phyloP scores from a whole-genome alignment of 2,797 vertebrate genomes.

The Poeciliopsis gracilis region DNA sequence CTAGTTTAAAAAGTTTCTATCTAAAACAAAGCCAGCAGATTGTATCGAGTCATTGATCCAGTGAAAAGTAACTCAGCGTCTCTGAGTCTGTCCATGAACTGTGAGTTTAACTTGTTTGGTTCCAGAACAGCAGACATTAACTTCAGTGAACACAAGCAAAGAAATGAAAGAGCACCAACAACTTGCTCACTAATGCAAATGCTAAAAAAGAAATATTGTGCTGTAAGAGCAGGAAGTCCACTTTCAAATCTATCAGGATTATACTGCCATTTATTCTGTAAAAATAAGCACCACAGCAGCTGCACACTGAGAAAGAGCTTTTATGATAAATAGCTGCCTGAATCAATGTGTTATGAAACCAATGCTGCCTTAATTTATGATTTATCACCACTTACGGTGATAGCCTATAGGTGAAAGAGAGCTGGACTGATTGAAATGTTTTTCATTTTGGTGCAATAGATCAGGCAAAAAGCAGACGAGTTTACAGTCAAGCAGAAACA shows the following conservation, averaged over 20 bases:
- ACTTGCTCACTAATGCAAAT: background rate
- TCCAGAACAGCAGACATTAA: background rate
- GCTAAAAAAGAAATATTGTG: background rate
- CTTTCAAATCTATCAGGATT: background rate
- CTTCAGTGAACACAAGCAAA: background rate
- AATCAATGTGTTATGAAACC: conserved; percentile 1
- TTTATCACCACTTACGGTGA: background rate
- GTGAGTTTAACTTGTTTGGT: background rate
- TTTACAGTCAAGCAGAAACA: background rate
- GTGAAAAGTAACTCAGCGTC: background rate
- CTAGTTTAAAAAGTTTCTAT: too few relatives aligned
- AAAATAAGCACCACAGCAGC: background rate
- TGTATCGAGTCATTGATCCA: too few relatives aligned
- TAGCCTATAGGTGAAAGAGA: background rate
- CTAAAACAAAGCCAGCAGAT: too few relatives aligned
- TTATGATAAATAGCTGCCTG: background rate
- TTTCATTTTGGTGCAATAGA: background rate
- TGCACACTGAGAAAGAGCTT: background rate
- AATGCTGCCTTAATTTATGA: background rate
- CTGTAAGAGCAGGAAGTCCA: background rate
- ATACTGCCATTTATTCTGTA: background rate
- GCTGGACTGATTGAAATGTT: background rate
- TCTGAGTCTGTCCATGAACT: background rate
- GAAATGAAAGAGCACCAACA: background rate
- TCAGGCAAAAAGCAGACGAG: background rate